These are phyloP conservation scores for Columba livia DNA, from an alignment of 2,113 vertebrate genomes.

Conservation along the genomic window DNA sequence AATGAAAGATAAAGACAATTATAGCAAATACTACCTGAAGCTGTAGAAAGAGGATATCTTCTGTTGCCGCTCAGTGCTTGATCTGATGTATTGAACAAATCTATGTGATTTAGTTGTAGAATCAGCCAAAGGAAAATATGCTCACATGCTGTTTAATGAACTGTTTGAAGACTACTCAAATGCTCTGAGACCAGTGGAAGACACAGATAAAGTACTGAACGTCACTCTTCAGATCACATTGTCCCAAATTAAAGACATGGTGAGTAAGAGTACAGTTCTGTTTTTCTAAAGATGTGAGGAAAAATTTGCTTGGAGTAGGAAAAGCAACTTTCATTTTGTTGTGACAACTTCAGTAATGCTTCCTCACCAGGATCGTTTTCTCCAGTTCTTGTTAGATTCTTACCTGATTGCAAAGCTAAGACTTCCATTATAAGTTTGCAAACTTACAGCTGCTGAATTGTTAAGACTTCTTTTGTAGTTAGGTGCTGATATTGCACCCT, in stretches of 20 bases:
- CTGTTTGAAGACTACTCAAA: conserved; percentile 92
- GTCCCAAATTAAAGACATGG: conserved; percentile 99
- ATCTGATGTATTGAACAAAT: background rate
- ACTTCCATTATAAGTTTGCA: background rate
- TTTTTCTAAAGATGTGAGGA: background rate
- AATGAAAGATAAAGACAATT: background rate
- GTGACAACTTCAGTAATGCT: background rate
- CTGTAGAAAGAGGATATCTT: background rate
- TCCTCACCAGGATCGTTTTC: background rate
- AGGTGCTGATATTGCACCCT: background rate
- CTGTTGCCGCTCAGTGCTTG: background rate
- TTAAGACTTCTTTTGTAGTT: background rate
- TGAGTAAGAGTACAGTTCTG: conserved; percentile 63
- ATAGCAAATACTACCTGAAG: background rate
- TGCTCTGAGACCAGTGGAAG: conserved; percentile 91
- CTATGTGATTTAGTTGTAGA: conserved; percentile 76
- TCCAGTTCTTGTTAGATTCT: background rate
- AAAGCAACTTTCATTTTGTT: background rate
- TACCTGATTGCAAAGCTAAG: background rate
- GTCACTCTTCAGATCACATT: conserved; percentile 95
- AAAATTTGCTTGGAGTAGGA: background rate
- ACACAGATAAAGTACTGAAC: conserved; percentile 92
- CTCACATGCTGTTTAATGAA: conserved; percentile 88
- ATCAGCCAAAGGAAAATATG: conserved; percentile 91
- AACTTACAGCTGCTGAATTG: background rate